Base-by-base conservation (phyloP, 2,888 invertebrate species). In the Ischnura elegans region DNA sequence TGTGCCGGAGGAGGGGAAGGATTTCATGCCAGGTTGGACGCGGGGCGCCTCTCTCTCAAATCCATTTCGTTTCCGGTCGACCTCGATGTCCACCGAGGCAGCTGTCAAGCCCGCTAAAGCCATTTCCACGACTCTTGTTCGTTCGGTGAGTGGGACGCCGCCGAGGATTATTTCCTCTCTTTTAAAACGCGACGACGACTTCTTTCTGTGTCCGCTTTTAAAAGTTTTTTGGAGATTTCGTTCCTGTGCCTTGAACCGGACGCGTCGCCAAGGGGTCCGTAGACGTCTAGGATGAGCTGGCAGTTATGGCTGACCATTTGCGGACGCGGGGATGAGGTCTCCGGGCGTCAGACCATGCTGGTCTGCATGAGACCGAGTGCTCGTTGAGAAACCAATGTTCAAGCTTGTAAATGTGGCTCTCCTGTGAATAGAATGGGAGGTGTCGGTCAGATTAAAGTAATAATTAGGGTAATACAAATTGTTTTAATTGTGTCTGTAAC, bases 61-160 rank as follows among this genome's bases (percentile, higher is more conserved):
- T 61, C 25, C 61, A 61, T 61, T 61, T 51, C 61, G 61, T 61
- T 61, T 61, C 61, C 61, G 61, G 61, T 61, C 61, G 61, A 61
- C 61, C 61, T 61, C 61, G 61, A 61, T 61, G 61, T 61, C 61
- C 61, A 61, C 61, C 61, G 61, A 61, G 61, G 61, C 61, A 61
- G 61, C 61, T 61, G 61, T 61, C 61, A 61, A 61, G 25, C 61
- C 21, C 61, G 25, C 61, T 25, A 25, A 61, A 61, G 61, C 61
- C 61, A 61, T 61, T 61, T 61, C 61, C 61, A 61, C 61, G 61
- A 61, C 61, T 61, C 61, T 51, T 61, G 61, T 25, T 61, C 61
- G 19, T n/a, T 21, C n/a, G 25, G n/a, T 13, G 61, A 61, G 61
- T 61, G 61, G 61, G 61, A 25, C 61, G 61, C 51, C 51, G 61